Percentiles rank a stretch among this genome's conserved stretches.
phyloP scores from a whole-genome alignment of 2,888 invertebrate species.

The Drosophila mimica region DNA sequence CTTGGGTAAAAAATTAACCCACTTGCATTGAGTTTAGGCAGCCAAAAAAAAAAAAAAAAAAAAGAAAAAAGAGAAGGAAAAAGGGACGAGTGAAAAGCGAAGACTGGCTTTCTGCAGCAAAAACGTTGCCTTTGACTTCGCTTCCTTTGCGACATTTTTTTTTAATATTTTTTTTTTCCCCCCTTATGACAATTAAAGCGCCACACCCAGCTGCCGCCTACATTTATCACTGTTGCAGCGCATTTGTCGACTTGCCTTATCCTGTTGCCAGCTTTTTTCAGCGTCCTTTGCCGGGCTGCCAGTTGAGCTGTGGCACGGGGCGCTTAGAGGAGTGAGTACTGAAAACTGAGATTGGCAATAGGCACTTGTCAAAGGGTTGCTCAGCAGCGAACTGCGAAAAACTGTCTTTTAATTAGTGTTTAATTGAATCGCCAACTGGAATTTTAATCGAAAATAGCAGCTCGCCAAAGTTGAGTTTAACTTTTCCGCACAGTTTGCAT shows the following conservation, averaged over 20 bases:
- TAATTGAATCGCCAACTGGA: conserved; percentile 80
- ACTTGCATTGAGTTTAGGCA: conserved; percentile 27
- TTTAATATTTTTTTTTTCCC: conserved; percentile 11
- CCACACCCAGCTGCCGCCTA: conserved; percentile 40
- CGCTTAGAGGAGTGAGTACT: conserved; percentile 12
- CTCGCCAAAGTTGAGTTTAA: conserved; percentile 51
- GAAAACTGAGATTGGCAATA: conserved; percentile 20
- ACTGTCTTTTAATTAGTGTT: conserved; percentile 79
- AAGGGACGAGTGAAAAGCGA: conserved; percentile 24
- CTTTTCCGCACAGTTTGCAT: conserved; percentile 75
- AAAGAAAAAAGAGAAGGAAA: conserved; percentile 1
- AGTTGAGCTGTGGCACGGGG: conserved; percentile 38
- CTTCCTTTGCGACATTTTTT: conserved; percentile 1
- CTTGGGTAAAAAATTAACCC: conserved; percentile 52
- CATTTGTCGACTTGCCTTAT: conserved; percentile 75
- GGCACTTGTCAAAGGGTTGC: conserved; percentile 55
- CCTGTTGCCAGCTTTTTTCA: conserved; percentile 48
- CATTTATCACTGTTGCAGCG: conserved; percentile 68
- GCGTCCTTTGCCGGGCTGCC: conserved; percentile 43
- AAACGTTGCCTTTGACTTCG: conserved; percentile 49
- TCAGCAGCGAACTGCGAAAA: conserved; percentile 48
- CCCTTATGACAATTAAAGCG: conserved; percentile 65
- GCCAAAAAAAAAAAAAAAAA: not conserved
- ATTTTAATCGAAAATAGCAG: conserved; percentile 78
- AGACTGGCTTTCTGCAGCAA: conserved; percentile 46